Conservation (phyloP, 2,888 invertebrate species). For the Morpho deidamia region DNA sequence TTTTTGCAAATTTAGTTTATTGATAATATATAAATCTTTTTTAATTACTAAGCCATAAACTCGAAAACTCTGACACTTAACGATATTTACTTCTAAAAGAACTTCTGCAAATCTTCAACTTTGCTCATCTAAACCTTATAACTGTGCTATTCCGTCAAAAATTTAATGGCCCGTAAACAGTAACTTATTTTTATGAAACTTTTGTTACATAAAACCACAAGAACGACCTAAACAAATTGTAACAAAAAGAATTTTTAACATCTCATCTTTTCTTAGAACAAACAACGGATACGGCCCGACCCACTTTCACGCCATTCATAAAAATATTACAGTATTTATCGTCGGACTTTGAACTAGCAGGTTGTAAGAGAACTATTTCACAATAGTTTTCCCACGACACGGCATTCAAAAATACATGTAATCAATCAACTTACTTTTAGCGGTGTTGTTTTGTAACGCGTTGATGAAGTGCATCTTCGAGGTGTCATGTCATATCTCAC, state of each 20-base stretch:
- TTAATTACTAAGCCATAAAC: too few species aligned
- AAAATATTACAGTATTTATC: conserved; percentile 25
- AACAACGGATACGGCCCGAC: conserved; percentile 21
- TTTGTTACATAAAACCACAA: conserved; percentile 1
- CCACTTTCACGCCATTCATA: conserved; percentile 28
- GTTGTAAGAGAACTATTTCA: conserved; percentile 12
- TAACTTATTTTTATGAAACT: conserved; percentile 11
- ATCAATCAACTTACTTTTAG: conserved; percentile 1
- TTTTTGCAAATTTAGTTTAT: too few species aligned
- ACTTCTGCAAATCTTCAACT: not conserved
- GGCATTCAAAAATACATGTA: not conserved
- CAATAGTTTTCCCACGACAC: conserved; percentile 20
- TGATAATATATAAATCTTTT: too few species aligned
- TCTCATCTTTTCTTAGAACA: conserved; percentile 11
- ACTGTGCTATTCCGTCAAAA: not conserved
- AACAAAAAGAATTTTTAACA: not conserved
- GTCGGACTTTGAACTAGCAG: conserved; percentile 19
- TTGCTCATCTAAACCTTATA: not conserved
- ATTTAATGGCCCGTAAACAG: not conserved
- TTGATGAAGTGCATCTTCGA: not conserved
- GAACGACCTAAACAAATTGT: conserved; percentile 1
- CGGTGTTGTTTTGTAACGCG: not conserved
- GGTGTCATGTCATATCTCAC: not conserved
- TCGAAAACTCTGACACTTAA: too few species aligned
- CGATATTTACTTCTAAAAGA: too few species aligned